Base-by-base conservation (phyloP, 2,797 vertebrate genomes). In the Tapera naevia region DNA sequence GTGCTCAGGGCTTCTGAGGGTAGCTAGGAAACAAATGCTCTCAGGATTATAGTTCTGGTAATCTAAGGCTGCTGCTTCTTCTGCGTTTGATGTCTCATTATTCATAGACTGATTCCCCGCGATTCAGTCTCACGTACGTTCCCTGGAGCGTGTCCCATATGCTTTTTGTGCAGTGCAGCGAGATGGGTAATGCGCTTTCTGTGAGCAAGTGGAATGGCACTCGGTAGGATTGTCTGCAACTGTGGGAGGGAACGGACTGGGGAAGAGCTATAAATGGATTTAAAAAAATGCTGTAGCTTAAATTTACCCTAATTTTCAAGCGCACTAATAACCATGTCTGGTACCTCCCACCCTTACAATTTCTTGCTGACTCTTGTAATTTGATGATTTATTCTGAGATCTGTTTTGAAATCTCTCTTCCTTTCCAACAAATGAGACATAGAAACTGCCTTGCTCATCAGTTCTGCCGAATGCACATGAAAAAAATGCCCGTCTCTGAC, bases 1-100 rank as follows among this genome's bases (percentile, higher is more conserved):
- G 80, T 88, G 90, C 90, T 90, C 86, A 27, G 39, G 71, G 90
- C 73, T 86, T 91, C 88, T 56, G 73, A 91, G 78, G 70, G 95
- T 94, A 94, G 88, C 96, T 96, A 91, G 91, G 96, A 93, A 81
- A 95, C 93, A 86, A 95, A 81, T 76, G 91, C 91, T 95, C 58
- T 48, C 58, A 66, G 90, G 94, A 94, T 94, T 94, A 88, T 33
- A 93, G 76, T 76, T 65, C 72, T 86, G 76, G 66, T 91, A 75
- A 90, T 93, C 88, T 81, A 86, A 88, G 62, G 25, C 80, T 93
- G 86, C 76, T 84, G 76, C 58, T 88, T 79, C 91, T 86, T 79
- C 91, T 93, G 80, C 54, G 78, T 89, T 88, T 54, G 88, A 50
- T 84, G 91, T 65, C 73, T 94, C 41, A 11, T 82, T 94, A 89